phyloP scores from a whole-genome alignment of 1,140 invertebrate genomes.

The Uloborus diversus region DNA sequence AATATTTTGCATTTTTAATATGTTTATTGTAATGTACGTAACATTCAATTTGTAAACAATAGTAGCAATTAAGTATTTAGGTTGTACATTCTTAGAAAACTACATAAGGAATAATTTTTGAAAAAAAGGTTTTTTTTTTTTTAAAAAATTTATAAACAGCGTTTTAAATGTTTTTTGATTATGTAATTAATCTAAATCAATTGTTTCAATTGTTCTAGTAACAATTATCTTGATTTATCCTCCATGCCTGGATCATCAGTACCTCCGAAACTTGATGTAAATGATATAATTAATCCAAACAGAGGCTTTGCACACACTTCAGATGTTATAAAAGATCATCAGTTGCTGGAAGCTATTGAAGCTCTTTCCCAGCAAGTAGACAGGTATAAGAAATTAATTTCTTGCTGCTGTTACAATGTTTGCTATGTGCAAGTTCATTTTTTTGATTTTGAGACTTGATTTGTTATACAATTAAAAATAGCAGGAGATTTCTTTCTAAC shows the following conservation, averaged over 20 bases:
- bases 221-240: neutral
- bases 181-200: neutral
- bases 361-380: slow-evolving; percentile 86
- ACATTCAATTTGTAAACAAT: too few species aligned
- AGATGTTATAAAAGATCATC: slow-evolving; percentile 79
- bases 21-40: too few species aligned
- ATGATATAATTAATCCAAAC: slow-evolving; percentile 75
- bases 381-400: slow-evolving; percentile 65
- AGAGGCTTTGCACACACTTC: slow-evolving; percentile 72
- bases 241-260: slow-evolving; percentile 61
- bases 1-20: too few species aligned
- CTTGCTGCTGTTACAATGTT: too few species aligned
- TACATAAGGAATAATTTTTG: too few species aligned
- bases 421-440: neutral
- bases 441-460: too few species aligned
- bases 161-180: neutral
- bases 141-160: too few species aligned
- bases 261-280: slow-evolving; percentile 67
- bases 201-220: slow-evolving; percentile 1
- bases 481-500: too few species aligned
- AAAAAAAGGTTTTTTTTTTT: too few species aligned
- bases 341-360: slow-evolving; percentile 86
- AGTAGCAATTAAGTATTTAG: too few species aligned
- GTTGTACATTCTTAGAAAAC: too few species aligned
- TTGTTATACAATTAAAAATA: too few species aligned